Conservation (phyloP, 2,113 vertebrate genomes). For the Sorex fumeus region DNA sequence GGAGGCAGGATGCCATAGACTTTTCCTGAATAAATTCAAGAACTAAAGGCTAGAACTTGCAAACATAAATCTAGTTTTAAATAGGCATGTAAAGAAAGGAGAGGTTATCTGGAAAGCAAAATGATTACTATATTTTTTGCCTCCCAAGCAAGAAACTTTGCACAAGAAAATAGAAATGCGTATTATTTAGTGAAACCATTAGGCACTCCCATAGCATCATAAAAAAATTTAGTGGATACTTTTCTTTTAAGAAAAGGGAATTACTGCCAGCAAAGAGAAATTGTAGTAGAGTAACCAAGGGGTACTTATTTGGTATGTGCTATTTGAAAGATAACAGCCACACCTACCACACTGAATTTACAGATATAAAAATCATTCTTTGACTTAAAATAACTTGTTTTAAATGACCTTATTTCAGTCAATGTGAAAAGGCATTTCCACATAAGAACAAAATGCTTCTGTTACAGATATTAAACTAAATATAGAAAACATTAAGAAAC, state of each 20-base stretch:
- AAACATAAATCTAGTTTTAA: not conserved
- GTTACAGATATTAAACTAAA: constrained; percentile 62
- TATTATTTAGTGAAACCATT: not conserved
- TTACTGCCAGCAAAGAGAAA: not conserved
- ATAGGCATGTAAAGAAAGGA: constrained; percentile 24
- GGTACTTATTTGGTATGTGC: constrained; percentile 11
- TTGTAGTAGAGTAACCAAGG: not conserved
- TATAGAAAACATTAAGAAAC: constrained; percentile 1
- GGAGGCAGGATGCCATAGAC: not conserved
- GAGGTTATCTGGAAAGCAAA: not conserved
- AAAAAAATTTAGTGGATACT: constrained; percentile 1
- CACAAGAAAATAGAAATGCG: not conserved
- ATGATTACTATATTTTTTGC: not conserved
- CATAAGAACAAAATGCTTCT: constrained; percentile 14
- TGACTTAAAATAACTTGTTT: constrained; percentile 32
- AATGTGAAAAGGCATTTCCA: not conserved
- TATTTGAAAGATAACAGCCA: constrained; percentile 63
- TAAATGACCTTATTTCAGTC: constrained; percentile 16
- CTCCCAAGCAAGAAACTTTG: not conserved
- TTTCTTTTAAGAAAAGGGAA: constrained; percentile 51
- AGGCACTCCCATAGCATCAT: not conserved
- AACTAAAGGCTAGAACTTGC: constrained; percentile 31
- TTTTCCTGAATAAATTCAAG: constrained; percentile 15
- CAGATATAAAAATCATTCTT: not conserved
- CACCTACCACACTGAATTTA: not conserved